Evolutionary conservation across 2,113 vertebrate species (phyloP).

Genomic region (Colossoma macropomum): DNA sequence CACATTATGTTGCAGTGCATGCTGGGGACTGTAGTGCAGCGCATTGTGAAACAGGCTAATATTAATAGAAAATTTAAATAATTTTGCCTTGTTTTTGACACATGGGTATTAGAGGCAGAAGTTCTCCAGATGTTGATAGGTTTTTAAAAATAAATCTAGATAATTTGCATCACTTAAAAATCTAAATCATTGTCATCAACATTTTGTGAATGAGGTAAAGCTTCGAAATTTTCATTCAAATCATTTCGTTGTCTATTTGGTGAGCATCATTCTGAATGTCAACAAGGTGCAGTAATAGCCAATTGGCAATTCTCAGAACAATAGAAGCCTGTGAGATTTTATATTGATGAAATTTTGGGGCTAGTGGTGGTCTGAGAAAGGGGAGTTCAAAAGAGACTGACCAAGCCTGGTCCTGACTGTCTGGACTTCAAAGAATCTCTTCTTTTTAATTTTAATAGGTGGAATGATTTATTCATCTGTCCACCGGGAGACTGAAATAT

Average conservation of each 20-base stretch:
- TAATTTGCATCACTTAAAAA: no score
- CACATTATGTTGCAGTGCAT: no score
- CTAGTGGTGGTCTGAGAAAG: neutral
- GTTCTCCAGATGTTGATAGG: no score
- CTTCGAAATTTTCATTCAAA: no score
- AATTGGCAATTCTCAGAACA: neutral
- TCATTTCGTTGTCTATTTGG: neutral
- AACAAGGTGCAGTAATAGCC: neutral
- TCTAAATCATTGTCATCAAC: no score
- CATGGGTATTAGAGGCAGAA: no score
- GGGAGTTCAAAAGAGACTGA: neutral
- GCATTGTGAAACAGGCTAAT: no score
- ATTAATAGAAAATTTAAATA: no score
- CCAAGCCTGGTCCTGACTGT: neutral
- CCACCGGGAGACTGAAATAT: neutral
- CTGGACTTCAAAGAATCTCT: neutral
- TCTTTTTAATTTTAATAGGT: neutral
- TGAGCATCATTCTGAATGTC: neutral
- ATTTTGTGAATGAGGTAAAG: no score
- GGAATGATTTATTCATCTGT: conserved; percentile 17
- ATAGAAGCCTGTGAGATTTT: neutral
- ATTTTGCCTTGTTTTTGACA: no score
- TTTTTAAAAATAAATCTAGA: no score
- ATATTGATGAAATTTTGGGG: neutral
- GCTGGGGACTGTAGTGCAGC: no score